A percentile compares a stretch with the other conserved stretches of the same genome.
Conservation (phyloP, 2,888 invertebrate genomes). For the Notocelia uddmanniana region DNA sequence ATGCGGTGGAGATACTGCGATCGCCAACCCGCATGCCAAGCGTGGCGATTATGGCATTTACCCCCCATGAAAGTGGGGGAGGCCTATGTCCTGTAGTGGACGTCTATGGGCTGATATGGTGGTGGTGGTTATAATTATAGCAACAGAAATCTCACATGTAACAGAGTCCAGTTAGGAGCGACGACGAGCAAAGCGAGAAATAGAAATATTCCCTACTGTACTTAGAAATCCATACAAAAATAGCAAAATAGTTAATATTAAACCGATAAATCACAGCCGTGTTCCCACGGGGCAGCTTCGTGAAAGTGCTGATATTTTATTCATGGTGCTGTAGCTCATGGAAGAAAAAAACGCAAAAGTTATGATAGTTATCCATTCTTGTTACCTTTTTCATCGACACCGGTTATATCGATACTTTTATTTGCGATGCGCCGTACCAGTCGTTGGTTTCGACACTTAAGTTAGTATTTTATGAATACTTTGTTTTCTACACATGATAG, state of each 20-base stretch:
- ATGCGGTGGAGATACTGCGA: no score
- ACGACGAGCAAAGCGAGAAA: no score
- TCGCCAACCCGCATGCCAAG: no score
- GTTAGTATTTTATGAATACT: conserved; percentile 22
- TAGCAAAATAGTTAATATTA: conserved; percentile 17
- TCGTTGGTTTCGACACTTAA: conserved; percentile 8
- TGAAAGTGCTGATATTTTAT: conserved; percentile 42
- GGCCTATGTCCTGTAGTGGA: no score
- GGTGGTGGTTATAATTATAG: no score
- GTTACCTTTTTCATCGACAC: conserved; percentile 2
- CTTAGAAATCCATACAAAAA: conserved; percentile 16
- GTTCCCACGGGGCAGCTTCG: conserved; percentile 8
- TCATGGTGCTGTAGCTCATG: conserved; percentile 23
- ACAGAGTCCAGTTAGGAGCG: no score
- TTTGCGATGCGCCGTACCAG: conserved; percentile 30
- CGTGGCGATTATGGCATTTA: no score
- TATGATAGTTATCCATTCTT: conserved; percentile 7
- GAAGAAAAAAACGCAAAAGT: conserved; percentile 4
- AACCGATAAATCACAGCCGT: conserved; percentile 28
- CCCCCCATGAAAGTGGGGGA: no score
- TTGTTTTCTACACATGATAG: conserved; percentile 5
- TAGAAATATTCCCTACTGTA: not conserved
- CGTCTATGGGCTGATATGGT: no score
- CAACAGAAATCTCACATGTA: no score
- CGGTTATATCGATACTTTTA: conserved; percentile 29